phyloP scores from a whole-genome alignment of 2,113 vertebrate genomes.

The Rhinichthys klamathensis region DNA sequence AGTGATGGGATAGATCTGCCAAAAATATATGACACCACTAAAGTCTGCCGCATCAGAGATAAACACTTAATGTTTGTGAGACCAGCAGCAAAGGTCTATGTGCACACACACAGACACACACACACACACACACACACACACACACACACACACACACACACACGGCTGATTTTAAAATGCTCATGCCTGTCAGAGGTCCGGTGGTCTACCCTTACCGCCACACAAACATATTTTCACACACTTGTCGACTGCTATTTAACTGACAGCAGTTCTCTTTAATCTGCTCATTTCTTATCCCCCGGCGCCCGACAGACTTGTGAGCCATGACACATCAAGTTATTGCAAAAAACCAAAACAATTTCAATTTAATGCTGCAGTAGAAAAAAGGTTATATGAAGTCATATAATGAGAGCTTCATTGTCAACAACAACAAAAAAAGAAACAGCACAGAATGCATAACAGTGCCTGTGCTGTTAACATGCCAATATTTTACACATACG shows the following conservation, averaged over 20 bases:
- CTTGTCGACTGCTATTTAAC: constrained; percentile 83
- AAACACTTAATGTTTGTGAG: constrained; percentile 32
- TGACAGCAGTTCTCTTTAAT: constrained; percentile 84
- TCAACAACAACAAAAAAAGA: constrained; percentile 87
- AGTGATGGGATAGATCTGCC: constrained; percentile 48
- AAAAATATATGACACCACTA: constrained; percentile 33
- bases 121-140: neutral
- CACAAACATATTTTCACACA: constrained; percentile 74
- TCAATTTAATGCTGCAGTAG: constrained; percentile 98
- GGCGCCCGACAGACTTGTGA: constrained; percentile 80
- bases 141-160: neutral
- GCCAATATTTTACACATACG: constrained; percentile 97
- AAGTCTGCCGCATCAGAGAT: constrained; percentile 32
- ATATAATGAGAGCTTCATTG: constrained; percentile 97
- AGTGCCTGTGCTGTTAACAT: constrained; percentile 98
- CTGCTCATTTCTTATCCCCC: constrained; percentile 89
- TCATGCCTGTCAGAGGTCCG: constrained; percentile 13
- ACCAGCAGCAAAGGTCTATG: neutral
- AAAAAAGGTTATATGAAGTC: constrained; percentile 99
- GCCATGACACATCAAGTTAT: constrained; percentile 85
- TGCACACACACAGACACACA: no score
- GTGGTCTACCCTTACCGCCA: neutral
- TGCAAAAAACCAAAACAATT: constrained; percentile 87
- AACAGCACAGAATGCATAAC: constrained; percentile 94
- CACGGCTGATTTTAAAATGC: neutral